Base-by-base conservation (phyloP, 1,140 invertebrate species). In the Pseudomyrmex cubaensis region DNA sequence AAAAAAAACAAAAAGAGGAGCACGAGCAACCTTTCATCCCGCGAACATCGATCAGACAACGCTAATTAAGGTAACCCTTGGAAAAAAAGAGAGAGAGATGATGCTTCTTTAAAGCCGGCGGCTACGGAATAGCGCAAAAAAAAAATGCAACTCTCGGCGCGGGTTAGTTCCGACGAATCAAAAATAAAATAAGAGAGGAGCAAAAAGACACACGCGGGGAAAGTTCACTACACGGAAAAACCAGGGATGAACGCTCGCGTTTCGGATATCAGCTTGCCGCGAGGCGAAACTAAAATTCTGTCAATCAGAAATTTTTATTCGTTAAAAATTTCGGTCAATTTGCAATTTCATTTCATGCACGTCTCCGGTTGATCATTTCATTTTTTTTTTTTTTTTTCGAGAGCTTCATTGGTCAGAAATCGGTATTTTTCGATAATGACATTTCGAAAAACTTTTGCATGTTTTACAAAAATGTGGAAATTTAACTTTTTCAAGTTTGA, bases 301-400 rank as follows among this genome's bases (percentile, higher is more conserved):
- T 80, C 70, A 78, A 80, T 80, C 66, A 72, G 76, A 80, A 59
- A 80, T 80, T 80, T 80, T 70, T 72, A 72, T 72, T 72, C 54
- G 64, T 50, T 48, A 12, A 59, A 80, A 61, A 70, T 59, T 52
- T 72, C n/a, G 59, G 44, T 70, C 66, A 80, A 72, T 80, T 80
- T 72, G 44, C 76, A 80, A 80, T 80, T 70, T 54, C 59, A 80
- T 80, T 70, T 80, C 66, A 35, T 35, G 12, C 54, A 35, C 59
- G 66, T 70, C 22, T 70, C 66, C 46, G 20, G 3, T 44, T 59
- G 66, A 78, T 78, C 52, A 80, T 80, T 59, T 44, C 20, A 54
- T 50, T 61, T 25, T n/a, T n/a, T n/a, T n/a, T n/a, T n/a, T n/a
- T n/a, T 12, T 52, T 52, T 13, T 52, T 13, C 0, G 50, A 52